Percentiles rank a stretch among this genome's conserved stretches.
These are phyloP conservation scores for Heliocidaris erythrogramma DNA, from an alignment of 35 echinoderm and acorn worm species.

Conservation along the genomic window DNA sequence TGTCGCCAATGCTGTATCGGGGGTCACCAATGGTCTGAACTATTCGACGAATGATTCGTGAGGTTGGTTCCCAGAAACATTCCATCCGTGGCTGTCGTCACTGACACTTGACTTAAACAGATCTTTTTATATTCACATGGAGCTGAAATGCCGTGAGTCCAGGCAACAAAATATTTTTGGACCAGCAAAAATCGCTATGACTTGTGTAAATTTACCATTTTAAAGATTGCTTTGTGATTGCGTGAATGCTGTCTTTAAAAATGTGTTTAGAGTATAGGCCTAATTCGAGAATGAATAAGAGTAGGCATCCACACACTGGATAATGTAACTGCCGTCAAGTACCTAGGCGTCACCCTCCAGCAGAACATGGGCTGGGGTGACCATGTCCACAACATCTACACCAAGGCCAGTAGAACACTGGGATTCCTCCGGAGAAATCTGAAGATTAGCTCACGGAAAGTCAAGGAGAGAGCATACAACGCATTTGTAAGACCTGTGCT, in stretches of 20 bases:
- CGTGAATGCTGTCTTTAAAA: background rate
- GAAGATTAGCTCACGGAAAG: no score
- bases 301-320: no score
- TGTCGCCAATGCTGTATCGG: background rate
- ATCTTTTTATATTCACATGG: background rate
- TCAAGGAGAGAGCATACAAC: no score
- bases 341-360: no score
- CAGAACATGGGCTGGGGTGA: no score
- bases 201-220: background rate
- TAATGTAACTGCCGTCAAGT: no score
- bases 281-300: no score
- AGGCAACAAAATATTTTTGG: background rate
- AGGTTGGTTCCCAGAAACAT: background rate
- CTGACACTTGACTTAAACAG: background rate
- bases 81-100: background rate
- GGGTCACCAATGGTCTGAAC: background rate
- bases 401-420: no score
- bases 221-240: background rate
- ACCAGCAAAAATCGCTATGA: background rate
- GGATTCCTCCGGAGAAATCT: no score
- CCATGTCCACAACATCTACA: no score
- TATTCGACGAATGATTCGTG: conserved; percentile 27
- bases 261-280: background rate
- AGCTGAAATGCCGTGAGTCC: background rate
- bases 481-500: no score